Base-by-base conservation (phyloP, 2,797 vertebrate species). In the Acanthurus leucopareius region DNA sequence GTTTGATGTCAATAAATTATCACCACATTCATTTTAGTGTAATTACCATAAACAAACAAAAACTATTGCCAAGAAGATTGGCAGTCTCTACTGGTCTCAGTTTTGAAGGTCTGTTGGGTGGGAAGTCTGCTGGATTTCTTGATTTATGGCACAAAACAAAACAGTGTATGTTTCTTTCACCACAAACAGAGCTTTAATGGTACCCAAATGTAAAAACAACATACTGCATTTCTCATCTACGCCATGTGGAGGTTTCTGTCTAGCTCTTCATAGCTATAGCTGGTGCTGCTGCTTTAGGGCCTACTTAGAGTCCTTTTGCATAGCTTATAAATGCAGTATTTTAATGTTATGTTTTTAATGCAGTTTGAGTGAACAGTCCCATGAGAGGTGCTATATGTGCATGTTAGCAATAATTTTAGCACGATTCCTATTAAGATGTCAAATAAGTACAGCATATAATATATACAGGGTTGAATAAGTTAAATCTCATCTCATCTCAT, bases 1-100 rank as follows among this genome's bases (percentile, higher is more conserved):
- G 14, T 78, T 59, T 19, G 25, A 52, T 60, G 70, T 57, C 47
- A 71, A 64, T 69, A 56, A 78, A 78, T 73, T 68, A 71, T 44
- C 38, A 53, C 40, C 49, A 56, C 67, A 69, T 49, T 75, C n/a
- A 68, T 80, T 81, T 74, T 48, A 63, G 60, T 35, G 7, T 68
- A 47, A 79, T 79, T 57, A 79, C 4, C 32, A 32, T 17, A 64
- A 80, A 83, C 64, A 84, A 75, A 75, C 42, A 44, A 4, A 4
- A 59, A 40, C 3, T 17, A 40, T 45, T 49, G 78, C 73, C 70
- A 62, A 49, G 28, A 25, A 10, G 61, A 80, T 58, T 78, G 77
- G 62, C 79, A 75, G 73, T 3, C 1, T 71, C 44, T 11, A 17
- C 48, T 9, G 32, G 32, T 53, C 56, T 77, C 14, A 7, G 28